Percentiles rank a stretch among this genome's conserved stretches.
Evolutionary conservation across 2,888 invertebrate species (phyloP).

Genomic region (Mythimna loreyi): DNA sequence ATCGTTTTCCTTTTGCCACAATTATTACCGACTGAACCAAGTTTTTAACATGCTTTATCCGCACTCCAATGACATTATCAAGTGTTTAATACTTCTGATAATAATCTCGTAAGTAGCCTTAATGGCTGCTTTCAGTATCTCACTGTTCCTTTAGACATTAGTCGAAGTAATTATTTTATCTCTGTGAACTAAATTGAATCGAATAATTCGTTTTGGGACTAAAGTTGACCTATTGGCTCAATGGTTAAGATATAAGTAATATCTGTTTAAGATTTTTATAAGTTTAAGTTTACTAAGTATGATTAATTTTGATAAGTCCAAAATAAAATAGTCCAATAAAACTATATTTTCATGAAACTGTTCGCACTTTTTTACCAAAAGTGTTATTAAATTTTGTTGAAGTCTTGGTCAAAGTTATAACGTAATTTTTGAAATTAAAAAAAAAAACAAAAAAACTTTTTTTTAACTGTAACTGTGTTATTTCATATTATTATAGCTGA

Average conservation of each 20-base stretch:
- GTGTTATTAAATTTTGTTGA: background rate
- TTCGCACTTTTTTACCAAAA: no score
- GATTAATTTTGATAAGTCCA: background rate
- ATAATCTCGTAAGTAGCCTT: slow-evolving; percentile 61
- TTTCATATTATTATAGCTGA: no score
- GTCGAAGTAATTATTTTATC: slow-evolving; percentile 54
- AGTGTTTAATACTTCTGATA: slow-evolving; percentile 53
- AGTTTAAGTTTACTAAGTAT: background rate
- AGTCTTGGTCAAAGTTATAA: background rate
- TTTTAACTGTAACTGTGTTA: no score
- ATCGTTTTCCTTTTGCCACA: slow-evolving; percentile 33
- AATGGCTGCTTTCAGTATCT: slow-evolving; percentile 51
- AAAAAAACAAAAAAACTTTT: no score
- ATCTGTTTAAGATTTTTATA: no score
- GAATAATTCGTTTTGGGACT: slow-evolving; percentile 29
- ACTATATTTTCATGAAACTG: background rate
- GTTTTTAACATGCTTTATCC: slow-evolving; percentile 42
- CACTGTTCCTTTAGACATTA: slow-evolving; percentile 34
- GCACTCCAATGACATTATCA: slow-evolving; percentile 44
- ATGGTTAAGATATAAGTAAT: background rate
- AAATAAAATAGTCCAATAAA: background rate
- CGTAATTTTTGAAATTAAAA: no score
- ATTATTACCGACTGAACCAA: slow-evolving; percentile 28
- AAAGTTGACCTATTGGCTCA: slow-evolving; percentile 4
- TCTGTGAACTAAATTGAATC: slow-evolving; percentile 47